Evolutionary conservation across 2,797 vertebrate genomes (phyloP).

Genomic region (Eidolon dupreanum): DNA sequence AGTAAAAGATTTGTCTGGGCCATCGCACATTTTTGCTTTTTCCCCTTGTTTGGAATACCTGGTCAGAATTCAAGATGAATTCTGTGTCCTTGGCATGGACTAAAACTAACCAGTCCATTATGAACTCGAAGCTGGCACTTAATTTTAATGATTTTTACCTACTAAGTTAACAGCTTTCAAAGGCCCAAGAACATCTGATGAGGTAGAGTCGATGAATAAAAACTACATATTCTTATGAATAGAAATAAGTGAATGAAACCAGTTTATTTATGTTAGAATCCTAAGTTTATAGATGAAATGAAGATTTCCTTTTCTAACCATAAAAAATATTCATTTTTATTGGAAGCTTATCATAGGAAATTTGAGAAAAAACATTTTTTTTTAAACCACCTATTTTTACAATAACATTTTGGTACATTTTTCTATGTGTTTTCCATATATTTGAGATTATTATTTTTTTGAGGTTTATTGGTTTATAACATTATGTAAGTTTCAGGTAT

Average conservation of each 20-base stretch:
- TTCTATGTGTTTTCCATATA: not conserved
- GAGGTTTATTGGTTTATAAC: not conserved
- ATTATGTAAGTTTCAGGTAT: not conserved
- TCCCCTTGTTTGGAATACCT: not conserved
- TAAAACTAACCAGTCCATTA: not conserved
- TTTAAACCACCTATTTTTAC: not conserved
- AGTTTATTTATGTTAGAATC: not conserved
- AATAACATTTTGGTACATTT: not conserved
- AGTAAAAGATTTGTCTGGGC: not conserved
- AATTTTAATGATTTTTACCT: not conserved
- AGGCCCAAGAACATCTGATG: not conserved
- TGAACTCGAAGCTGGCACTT: not conserved
- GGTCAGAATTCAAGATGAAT: constrained; percentile 9
- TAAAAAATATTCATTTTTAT: not conserved
- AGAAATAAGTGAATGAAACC: not conserved
- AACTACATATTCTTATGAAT: not conserved
- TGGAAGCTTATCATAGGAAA: not conserved
- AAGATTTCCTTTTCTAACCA: not conserved
- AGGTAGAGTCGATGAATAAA: not conserved
- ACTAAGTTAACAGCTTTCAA: not conserved
- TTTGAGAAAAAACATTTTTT: not conserved
- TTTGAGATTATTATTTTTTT: not conserved
- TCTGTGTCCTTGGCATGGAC: not conserved
- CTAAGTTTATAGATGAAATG: not conserved
- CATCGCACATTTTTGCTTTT: not conserved